phyloP scores from a whole-genome alignment of 2,113 vertebrate genomes.

The Symphodus melops region DNA sequence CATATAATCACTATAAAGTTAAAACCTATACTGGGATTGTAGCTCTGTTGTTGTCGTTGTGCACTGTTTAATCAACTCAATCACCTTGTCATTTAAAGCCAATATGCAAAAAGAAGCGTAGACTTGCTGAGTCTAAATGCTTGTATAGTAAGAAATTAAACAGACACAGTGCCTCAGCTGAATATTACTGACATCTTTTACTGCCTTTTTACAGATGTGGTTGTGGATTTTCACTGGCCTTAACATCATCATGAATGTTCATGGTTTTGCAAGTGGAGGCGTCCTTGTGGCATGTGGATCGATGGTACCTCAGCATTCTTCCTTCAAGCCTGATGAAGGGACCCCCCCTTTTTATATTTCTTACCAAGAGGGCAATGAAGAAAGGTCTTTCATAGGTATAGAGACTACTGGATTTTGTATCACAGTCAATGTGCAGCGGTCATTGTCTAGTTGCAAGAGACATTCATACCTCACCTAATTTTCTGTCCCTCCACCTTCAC shows the following conservation, averaged over 20 bases:
- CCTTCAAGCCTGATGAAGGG: rapidly evolving
- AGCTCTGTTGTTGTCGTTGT: too few species aligned
- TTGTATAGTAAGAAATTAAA: too few species aligned
- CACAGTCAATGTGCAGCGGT: not conserved
- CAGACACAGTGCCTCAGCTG: not conserved
- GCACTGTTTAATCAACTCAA: not conserved
- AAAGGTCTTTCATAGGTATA: conserved; percentile 47
- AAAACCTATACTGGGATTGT: too few species aligned
- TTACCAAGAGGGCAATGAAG: rapidly evolving
- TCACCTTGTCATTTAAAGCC: too few species aligned
- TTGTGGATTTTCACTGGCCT: conserved; percentile 38
- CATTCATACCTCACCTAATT: not conserved
- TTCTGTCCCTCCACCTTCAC: not conserved
- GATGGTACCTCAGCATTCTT: rapidly evolving
- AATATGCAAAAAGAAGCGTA: too few species aligned
- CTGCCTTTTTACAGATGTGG: conserved; percentile 53
- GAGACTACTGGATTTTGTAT: not conserved
- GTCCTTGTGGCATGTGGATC: not conserved
- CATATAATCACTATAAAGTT: too few species aligned
- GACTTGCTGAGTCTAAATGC: too few species aligned
- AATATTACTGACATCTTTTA: not conserved
- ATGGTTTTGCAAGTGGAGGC: rapidly evolving
- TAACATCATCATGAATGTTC: conserved; percentile 25
- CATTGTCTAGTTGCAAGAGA: not conserved
- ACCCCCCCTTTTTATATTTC: not conserved